Percentiles rank a stretch among this genome's conserved stretches.
Conservation (phyloP, 2,113 vertebrate species). For the Epinephelus lanceolatus region DNA sequence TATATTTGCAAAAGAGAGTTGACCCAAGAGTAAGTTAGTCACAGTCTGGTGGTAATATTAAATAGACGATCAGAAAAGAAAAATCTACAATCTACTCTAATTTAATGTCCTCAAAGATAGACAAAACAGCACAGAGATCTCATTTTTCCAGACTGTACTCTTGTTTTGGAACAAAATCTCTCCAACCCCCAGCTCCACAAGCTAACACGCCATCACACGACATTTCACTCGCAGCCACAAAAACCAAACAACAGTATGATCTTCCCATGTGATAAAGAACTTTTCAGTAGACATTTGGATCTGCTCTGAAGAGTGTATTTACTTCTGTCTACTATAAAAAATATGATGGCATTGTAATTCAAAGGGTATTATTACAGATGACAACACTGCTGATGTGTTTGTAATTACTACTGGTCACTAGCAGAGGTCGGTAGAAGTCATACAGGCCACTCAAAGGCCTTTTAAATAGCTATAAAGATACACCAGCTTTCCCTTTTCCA, state of each 20-base stretch:
- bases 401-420: conserved; percentile 2
- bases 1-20: neutral
- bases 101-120: neutral
- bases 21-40: neutral
- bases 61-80: neutral
- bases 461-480: conserved; percentile 8
- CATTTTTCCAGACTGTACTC: neutral
- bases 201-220: neutral
- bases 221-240: neutral
- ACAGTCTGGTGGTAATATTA: neutral
- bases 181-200: neutral
- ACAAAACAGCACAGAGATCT: neutral
- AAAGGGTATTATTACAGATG: neutral
- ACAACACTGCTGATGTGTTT: conserved; percentile 4
- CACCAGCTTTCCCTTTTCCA: conserved; percentile 21
- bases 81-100: neutral
- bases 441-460: neutral
- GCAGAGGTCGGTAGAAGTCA: conserved; percentile 1
- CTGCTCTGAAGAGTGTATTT: neutral
- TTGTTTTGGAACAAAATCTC: neutral
- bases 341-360: conserved; percentile 5
- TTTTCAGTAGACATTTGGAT: neutral
- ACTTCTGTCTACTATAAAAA: neutral
- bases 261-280: neutral
- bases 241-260: neutral